Conservation (phyloP, 2,113 vertebrate species). For the Otolemur garnettii region DNA sequence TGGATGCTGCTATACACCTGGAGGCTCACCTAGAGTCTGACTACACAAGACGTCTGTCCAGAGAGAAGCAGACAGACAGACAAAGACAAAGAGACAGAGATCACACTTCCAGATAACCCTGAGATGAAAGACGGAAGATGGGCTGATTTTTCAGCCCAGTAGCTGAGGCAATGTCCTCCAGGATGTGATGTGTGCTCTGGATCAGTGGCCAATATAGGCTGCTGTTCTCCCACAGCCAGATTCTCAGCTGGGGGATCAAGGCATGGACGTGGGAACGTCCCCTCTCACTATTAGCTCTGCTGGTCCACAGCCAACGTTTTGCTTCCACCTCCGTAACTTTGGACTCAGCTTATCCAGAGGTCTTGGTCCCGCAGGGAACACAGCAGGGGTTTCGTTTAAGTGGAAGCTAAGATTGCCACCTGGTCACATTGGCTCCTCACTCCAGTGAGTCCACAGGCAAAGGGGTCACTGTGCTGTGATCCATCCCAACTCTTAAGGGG, state of each 20-base stretch:
- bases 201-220: too few relatives aligned
- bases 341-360: not conserved
- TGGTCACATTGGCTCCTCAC: not conserved
- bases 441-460: not conserved
- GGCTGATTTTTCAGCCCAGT: not conserved
- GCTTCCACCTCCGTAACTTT: not conserved
- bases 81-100: not conserved
- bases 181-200: not conserved
- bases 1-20: not conserved
- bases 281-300: not conserved
- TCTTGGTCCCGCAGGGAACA: not conserved
- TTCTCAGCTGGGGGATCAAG: not conserved
- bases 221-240: not conserved
- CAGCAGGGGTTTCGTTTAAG: too few relatives aligned
- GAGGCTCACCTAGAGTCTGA: not conserved
- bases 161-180: not conserved
- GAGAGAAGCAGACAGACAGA: not conserved
- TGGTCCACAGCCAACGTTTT: too few relatives aligned
- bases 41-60: not conserved
- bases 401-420: not conserved
- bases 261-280: fast-evolving
- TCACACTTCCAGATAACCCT: not conserved
- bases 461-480: not conserved
- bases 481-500: not conserved
- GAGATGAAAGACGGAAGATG: not conserved